phyloP scores from a whole-genome alignment of 2,113 vertebrate species.

The Chascanopsetta lugubris region DNA sequence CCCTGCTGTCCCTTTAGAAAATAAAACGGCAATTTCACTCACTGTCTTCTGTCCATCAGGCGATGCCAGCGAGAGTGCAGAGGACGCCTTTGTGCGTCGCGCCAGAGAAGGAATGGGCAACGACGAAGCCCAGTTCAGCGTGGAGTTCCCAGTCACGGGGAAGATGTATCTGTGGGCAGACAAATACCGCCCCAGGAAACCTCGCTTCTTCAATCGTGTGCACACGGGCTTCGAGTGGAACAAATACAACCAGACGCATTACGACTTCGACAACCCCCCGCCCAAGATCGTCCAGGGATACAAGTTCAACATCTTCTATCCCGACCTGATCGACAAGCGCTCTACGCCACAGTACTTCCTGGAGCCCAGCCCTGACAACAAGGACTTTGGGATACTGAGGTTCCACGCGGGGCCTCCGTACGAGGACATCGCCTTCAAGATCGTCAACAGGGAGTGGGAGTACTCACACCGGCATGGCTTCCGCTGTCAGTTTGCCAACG shows the following conservation, averaged over 20 bases:
- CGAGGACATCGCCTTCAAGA: conserved; percentile 98
- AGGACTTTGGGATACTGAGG: conserved; percentile 94
- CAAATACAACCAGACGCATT: conserved; percentile 99
- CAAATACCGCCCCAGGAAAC: conserved; percentile 97
- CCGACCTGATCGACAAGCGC: conserved; percentile 95
- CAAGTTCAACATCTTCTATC: conserved; percentile 99
- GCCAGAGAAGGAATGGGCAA: conserved; percentile 95
- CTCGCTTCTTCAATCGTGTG: conserved; percentile 97
- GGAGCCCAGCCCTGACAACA: conserved; percentile 92
- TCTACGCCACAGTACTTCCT: conserved; percentile 97
- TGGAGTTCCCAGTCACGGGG: conserved; percentile 92
- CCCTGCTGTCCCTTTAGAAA: too few species aligned
- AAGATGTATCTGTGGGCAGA: conserved; percentile 98
- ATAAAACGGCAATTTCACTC: conserved; percentile 2
- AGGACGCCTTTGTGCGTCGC: conserved; percentile 93
- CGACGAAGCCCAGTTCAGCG: conserved; percentile 96
- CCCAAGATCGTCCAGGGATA: conserved; percentile 99
- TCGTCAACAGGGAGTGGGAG: conserved; percentile 96
- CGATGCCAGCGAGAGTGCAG: conserved; percentile 90
- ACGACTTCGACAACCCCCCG: conserved; percentile 96
- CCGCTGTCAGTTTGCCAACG: conserved; percentile 97
- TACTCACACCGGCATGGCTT: conserved; percentile 97
- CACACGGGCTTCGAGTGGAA: conserved; percentile 99
- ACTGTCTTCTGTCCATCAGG: conserved; percentile 74
- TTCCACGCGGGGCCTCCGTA: conserved; percentile 96